Evolutionary conservation across 1,140 invertebrate genomes (phyloP).

Genomic region (Bombus soroeensis): DNA sequence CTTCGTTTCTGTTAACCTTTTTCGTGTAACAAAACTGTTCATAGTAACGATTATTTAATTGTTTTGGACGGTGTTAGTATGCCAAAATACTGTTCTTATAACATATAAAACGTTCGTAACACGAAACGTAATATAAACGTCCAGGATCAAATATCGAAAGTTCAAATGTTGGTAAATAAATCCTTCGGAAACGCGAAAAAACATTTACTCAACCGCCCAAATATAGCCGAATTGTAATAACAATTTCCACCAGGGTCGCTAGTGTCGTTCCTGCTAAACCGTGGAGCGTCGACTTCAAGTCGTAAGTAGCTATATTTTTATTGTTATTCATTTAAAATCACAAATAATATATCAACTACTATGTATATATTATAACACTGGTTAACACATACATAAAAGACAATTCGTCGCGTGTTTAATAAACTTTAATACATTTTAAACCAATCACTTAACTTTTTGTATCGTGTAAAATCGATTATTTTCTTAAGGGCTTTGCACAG

Average conservation of each 20-base stretch:
- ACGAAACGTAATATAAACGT: background rate
- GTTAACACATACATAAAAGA: background rate
- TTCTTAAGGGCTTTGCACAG: too few relatives aligned
- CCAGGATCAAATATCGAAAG: background rate
- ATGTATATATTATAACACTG: background rate
- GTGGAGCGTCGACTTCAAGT: background rate
- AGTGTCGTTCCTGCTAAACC: background rate
- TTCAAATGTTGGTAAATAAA: background rate
- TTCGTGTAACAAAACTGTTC: too few relatives aligned
- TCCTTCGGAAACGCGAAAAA: background rate
- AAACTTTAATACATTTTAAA: background rate
- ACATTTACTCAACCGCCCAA: background rate
- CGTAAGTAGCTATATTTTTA: background rate
- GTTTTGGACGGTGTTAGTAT: too few relatives aligned
- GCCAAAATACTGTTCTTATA: too few relatives aligned
- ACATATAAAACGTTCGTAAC: background rate
- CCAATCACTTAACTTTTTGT: background rate
- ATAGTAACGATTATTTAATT: too few relatives aligned
- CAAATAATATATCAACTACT: background rate
- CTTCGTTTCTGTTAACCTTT: too few relatives aligned
- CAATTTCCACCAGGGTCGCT: background rate
- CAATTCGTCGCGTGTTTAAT: background rate
- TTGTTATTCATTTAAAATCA: background rate
- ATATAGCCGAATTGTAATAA: background rate
- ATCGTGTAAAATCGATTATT: background rate